Conservation (phyloP, 2,888 invertebrate species). For the Scaptomyza cyrtandrae region DNA sequence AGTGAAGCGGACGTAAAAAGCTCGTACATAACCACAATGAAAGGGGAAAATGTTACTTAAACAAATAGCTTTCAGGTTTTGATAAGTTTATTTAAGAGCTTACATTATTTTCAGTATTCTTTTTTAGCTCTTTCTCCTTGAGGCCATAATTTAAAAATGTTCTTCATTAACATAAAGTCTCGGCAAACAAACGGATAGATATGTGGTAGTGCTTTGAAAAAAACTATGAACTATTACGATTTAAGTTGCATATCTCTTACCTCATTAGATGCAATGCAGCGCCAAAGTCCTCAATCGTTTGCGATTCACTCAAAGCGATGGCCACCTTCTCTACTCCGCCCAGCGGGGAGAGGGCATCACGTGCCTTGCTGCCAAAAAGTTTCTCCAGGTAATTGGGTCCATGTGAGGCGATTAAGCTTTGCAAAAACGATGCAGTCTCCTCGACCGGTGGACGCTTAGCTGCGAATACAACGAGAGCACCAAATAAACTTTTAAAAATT, state of each 20-base stretch:
- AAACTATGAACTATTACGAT: constrained; percentile 16
- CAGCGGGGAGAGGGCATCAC: constrained; percentile 94
- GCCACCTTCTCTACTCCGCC: constrained; percentile 98
- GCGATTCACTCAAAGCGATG: constrained; percentile 96
- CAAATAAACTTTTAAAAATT: constrained; percentile 24
- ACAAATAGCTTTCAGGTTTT: constrained; percentile 54
- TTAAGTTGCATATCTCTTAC: constrained; percentile 67
- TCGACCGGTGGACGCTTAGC: constrained; percentile 98
- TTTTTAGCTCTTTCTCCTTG: constrained; percentile 27
- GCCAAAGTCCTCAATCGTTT: constrained; percentile 96
- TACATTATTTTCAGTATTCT: constrained; percentile 65
- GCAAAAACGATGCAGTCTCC: constrained; percentile 97
- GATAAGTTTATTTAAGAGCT: constrained; percentile 68
- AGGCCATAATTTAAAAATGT: constrained; percentile 54
- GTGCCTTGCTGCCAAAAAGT: constrained; percentile 96
- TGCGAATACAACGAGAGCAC: constrained; percentile 83
- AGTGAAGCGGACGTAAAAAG: constrained; percentile 14
- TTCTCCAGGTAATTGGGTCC: constrained; percentile 98
- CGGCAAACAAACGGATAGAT: constrained; percentile 31
- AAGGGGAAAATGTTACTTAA: constrained; percentile 3
- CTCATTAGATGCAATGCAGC: constrained; percentile 85
- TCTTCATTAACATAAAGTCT: constrained; percentile 18
- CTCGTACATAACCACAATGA: neutral
- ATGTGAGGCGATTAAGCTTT: constrained; percentile 96
- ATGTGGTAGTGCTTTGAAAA: neutral